Evolutionary conservation across 2,113 vertebrate genomes (phyloP).

Genomic region (Junco hyemalis): DNA sequence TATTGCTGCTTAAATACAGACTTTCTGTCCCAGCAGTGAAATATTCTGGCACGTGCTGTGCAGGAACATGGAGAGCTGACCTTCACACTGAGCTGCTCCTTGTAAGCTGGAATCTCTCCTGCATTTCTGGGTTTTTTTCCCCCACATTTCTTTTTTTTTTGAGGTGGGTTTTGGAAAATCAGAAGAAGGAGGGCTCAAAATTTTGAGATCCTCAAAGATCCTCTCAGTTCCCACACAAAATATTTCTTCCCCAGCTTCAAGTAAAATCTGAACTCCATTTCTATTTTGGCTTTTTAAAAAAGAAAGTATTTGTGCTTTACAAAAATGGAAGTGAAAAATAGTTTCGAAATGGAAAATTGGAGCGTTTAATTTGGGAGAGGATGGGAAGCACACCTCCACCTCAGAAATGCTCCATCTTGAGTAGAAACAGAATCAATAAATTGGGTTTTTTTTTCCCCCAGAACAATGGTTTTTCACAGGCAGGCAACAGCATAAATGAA

Average conservation of each 20-base stretch:
- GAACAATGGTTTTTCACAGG: not conserved
- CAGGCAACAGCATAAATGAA: not conserved
- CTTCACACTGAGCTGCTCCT: not conserved
- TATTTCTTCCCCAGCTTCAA: not conserved
- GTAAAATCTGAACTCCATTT: not conserved
- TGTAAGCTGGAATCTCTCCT: not conserved
- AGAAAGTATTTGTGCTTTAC: not conserved
- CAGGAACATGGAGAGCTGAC: not conserved
- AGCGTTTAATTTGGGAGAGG: not conserved
- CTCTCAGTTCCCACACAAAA: not conserved
- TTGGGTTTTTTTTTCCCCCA: not conserved
- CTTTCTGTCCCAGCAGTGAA: slow-evolving; percentile 19
- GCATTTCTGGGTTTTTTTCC: not conserved
- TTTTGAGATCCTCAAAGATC: not conserved
- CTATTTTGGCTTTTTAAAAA: not conserved
- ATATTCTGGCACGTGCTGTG: slow-evolving; percentile 9
- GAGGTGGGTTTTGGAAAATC: not conserved
- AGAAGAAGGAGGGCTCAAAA: not conserved
- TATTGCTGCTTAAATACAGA: slow-evolving; percentile 33
- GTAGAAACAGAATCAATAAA: not conserved
- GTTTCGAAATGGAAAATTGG: not conserved
- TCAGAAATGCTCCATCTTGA: not conserved
- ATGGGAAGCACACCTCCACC: not conserved
- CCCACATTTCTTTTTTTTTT: not conserved
- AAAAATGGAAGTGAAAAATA: not conserved